Evolutionary conservation across 2,888 invertebrate genomes (phyloP), one percentile per base, ranked within the genome.

Genomic region (Itoplectis maculator): DNA sequence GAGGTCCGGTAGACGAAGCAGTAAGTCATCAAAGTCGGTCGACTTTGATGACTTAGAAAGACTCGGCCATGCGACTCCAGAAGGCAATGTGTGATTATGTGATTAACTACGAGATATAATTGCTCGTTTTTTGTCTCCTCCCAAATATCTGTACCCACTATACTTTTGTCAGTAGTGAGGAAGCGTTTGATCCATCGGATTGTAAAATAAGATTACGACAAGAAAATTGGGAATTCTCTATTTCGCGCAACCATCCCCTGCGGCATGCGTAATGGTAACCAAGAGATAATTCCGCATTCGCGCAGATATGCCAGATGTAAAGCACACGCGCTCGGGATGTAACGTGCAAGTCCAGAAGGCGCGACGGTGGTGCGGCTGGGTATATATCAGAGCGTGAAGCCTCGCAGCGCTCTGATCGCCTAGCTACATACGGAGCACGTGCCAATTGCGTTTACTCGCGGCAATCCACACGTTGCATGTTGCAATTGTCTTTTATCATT

Each of bases 401-500:
- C 29, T 23, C 45, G 42, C 20, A 45, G 65, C 65, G 13, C 20
- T 15, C n/a, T n/a, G n/a, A n/a, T n/a, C n/a, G 18, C 23, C 20
- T 11, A 42, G 13, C 8, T 11, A 7, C 35, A 2, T 23, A 45
- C 65, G 45, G 45, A 42, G 65, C 65, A 65, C 65, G 65, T 65
- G 65, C 65, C 65, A 45, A 65, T 65, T 45, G 45, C 23, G 23
- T 23, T 37, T 63, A 20, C 65, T n/a, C 9, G 42, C n/a, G n/a
- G n/a, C 65, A 23, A 42, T 65, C 65, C 45, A 65, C 65, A 45
- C 65, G 20, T n/a, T 65, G 45, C 20, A 23, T 13, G 42, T 65
- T 65, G 65, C 59, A 59, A 59, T 59, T 59, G 59, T 65, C 65
- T 23, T 65, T 45, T 18, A n/a, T 23, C 65, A 65, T 65, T 65